Evolutionary conservation across 2,113 vertebrate species (phyloP), one percentile per base, ranked within the genome.

Genomic region (Periophthalmodon schlosseri): DNA sequence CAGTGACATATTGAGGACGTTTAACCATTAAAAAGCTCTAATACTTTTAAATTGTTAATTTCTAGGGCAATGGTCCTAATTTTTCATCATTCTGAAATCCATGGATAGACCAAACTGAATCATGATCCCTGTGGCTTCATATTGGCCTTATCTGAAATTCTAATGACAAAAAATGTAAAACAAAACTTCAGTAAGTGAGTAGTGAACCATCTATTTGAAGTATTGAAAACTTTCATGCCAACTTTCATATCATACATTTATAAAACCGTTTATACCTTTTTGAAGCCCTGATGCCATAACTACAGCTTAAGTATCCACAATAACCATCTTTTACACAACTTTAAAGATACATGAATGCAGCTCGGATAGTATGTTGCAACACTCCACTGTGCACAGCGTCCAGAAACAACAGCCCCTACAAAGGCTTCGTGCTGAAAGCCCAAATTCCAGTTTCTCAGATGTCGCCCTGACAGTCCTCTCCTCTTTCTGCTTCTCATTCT

Each of bases 371-470:
- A 46, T 75, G 79, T 80, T 85, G 76, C 78, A 85, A 86, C 57
- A 69, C 83, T 79, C 73, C 81, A 83, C 78, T 70, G 73, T 56
- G 57, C 74, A 69, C 79, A 39, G 52, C 76, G 67, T 90, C 88
- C 89, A 90, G 84, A 84, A 89, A 91, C 77, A 91, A 90, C 81
- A 88, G 65, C 73, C 70, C 76, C 79, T 70, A 85, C 86, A 86
- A 84, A 86, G 77, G 72, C 77, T 87, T 88, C 80, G 71, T 78
- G 79, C 86, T 88, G 78, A 87, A 84, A 87, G 76, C 85, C 87
- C 76, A 76, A 86, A 92, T 88, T 92, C 90, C 82, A 84, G 78
- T 79, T 88, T 71, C 89, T 89, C 86, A 84, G 87, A 89, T 88
- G 79, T 84, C 82, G 24, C 76, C 69, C 82, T 80, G 86, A 85